A percentile compares a stretch with the other conserved stretches of the same genome.
Conservation (phyloP, 2,113 vertebrate genomes). For the Callospermophilus lateralis region DNA sequence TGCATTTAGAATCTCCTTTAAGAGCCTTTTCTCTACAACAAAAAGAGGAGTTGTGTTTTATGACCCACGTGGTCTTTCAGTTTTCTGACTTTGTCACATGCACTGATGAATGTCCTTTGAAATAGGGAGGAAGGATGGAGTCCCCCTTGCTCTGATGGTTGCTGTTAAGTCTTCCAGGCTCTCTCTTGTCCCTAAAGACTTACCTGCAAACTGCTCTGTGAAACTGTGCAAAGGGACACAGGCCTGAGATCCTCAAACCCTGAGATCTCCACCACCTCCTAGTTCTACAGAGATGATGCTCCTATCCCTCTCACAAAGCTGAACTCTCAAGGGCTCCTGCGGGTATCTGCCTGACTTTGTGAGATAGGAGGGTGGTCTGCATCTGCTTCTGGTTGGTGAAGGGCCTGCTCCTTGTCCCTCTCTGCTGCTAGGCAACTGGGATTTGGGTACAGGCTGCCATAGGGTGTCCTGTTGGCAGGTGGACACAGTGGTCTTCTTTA, state of each 20-base stretch:
- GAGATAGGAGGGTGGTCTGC: background rate
- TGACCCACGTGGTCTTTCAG: conserved; percentile 43
- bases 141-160: background rate
- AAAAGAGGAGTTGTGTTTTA: conserved; percentile 57
- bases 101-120: conserved; percentile 20
- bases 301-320: background rate
- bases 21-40: conserved; percentile 57
- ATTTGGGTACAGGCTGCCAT: background rate
- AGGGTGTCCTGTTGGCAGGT: background rate
- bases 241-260: background rate
- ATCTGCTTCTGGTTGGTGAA: background rate
- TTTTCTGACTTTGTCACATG: conserved; percentile 66
- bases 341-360: background rate
- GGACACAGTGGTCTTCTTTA: background rate
- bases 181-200: conserved; percentile 12
- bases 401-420: background rate
- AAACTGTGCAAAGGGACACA: conserved; percentile 45
- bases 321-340: background rate
- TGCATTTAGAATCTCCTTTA: conserved; percentile 71
- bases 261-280: too few species aligned
- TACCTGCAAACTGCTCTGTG: conserved; percentile 24
- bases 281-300: background rate
- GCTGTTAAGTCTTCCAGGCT: background rate
- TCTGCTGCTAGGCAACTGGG: background rate
- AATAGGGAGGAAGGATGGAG: conserved; percentile 17